Evolutionary conservation across 2,888 invertebrate species (phyloP), one percentile per base, ranked within the genome.

Genomic region (Microctonus brassicae): DNA sequence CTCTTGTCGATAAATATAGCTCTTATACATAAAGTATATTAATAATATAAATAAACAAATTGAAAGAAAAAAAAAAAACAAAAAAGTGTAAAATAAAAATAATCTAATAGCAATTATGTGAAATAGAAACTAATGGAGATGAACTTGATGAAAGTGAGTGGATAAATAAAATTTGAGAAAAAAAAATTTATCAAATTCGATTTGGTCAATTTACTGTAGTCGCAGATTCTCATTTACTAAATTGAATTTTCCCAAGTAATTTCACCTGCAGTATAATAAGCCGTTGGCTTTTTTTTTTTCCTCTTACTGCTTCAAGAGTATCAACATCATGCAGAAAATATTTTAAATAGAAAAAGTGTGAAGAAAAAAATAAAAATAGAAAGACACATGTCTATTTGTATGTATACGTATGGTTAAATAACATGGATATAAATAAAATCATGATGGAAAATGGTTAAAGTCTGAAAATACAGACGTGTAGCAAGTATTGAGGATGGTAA

Each of bases 401-500:
- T 29, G 29, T 29, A 29, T 7, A 29, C 7, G 42, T 17, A 47
- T 47, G 17, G 3, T 1, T 47, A n/a, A 17, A 17, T 47, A n/a
- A 17, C 9, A 20, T n/a, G 17, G 9, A 3, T 47, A 9, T 39
- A n/a, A n/a, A n/a, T 39, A 39, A 39, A n/a, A 42, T 33, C 29
- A 20, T 20, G 42, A 20, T 52, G 33, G n/a, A 34, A 62, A 62
- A 69, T 24, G 22, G 29, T 63, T 10, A 5, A 42, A 47, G 64
- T 55, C 42, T 58, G 36, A 47, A 62, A 29, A 61, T n/a, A n/a
- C 47, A 47, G 47, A 47, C 47, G n/a, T n/a, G 47, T 47, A n/a
- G 47, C n/a, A 61, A 71, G 71, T 53, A 75, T 77, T 77, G 76
- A 76, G 77, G 75, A n/a, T 75, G 75, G 77, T 74, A 73, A 77